A percentile compares a stretch with the other conserved stretches of the same genome.
Conservation (phyloP, 1,140 invertebrate genomes). For the Hetaerina americana region DNA sequence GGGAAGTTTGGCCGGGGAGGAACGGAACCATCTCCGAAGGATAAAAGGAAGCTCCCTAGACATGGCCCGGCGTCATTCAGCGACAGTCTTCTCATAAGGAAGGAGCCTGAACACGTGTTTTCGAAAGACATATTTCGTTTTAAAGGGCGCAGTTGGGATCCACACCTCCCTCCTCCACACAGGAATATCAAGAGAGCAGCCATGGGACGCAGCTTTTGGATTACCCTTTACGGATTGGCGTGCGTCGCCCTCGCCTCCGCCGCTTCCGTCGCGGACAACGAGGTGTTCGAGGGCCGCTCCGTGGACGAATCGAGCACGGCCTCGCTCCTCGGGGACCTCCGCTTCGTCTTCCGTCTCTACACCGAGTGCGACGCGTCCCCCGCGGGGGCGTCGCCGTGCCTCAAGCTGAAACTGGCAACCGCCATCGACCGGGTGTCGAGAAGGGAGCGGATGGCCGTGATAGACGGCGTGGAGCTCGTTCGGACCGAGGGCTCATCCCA, state of each 20-base stretch:
- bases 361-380: constrained; percentile 50
- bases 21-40: too few relatives aligned
- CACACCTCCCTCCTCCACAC: too few relatives aligned
- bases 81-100: not conserved
- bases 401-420: constrained; percentile 55
- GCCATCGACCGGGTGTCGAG: constrained; percentile 53
- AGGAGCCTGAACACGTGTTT: not conserved
- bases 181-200: too few relatives aligned
- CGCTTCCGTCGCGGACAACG: not conserved
- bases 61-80: not conserved
- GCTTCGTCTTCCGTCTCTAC: constrained; percentile 46
- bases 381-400: constrained; percentile 51
- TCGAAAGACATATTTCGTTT: too few relatives aligned
- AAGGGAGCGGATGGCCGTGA: constrained; percentile 38
- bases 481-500: constrained; percentile 20
- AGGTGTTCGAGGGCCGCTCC: not conserved
- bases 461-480: constrained; percentile 42
- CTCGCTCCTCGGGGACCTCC: constrained; percentile 18
- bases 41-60: not conserved
- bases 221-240: not conserved
- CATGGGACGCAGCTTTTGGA: too few relatives aligned
- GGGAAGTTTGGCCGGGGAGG: too few relatives aligned
- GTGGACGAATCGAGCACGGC: not conserved
- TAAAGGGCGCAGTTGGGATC: too few relatives aligned
- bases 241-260: not conserved